phyloP scores from a whole-genome alignment of 1,140 invertebrate species.

The Planococcus citri region DNA sequence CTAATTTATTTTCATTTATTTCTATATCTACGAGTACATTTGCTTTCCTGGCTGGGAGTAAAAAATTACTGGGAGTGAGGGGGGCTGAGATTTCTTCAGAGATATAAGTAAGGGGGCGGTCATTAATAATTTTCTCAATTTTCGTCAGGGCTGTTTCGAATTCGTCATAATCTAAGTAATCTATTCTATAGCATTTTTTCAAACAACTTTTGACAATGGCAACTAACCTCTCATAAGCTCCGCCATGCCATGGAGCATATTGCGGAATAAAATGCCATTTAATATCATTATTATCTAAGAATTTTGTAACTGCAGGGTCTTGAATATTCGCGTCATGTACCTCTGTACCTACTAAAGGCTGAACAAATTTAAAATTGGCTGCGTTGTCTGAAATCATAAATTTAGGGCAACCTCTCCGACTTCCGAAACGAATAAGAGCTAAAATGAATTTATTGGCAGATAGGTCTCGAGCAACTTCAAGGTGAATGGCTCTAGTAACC shows the following conservation, averaged over 20 bases:
- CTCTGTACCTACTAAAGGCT: neutral
- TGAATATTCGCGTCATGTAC: no score
- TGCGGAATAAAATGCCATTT: neutral
- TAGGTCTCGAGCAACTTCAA: conserved; percentile 34
- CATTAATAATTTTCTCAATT: neutral
- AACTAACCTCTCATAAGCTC: neutral
- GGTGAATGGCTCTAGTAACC: conserved; percentile 34
- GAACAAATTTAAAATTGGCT: neutral
- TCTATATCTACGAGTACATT: neutral
- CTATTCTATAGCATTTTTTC: neutral
- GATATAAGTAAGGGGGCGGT: neutral
- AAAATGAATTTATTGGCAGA: conserved; percentile 34
- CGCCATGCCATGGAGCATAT: neutral
- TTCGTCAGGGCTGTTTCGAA: neutral
- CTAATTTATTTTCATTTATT: neutral
- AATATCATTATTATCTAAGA: neutral
- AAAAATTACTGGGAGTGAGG: neutral
- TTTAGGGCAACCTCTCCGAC: neutral
- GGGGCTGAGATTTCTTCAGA: neutral
- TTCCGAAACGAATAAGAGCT: conserved; percentile 34
- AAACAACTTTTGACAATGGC: neutral
- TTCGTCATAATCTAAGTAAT: neutral
- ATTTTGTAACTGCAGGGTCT: neutral
- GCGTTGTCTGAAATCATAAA: neutral
- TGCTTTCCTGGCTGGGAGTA: neutral